These are phyloP conservation scores for Drosophila differens DNA, from an alignment of 2,888 invertebrate species.

Conservation along the genomic window DNA sequence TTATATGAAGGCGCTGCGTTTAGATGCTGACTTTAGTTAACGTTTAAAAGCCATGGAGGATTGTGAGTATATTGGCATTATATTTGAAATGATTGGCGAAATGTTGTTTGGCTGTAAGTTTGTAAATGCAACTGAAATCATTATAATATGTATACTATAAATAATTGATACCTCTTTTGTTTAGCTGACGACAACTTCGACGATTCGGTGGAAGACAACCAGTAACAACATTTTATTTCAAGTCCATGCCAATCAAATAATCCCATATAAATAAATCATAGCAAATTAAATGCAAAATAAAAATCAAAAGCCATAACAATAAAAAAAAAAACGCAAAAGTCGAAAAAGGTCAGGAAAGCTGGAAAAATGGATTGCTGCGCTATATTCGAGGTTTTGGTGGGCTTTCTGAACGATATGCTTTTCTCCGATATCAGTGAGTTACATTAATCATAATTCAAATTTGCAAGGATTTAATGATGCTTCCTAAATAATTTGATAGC, in stretches of 20 bases:
- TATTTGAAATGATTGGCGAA: constrained; percentile 59
- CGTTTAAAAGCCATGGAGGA: constrained; percentile 60
- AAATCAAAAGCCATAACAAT: not conserved
- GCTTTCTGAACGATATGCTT: constrained; percentile 59
- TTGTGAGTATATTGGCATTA: constrained; percentile 68
- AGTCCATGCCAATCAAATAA: not conserved
- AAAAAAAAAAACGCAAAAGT: not conserved
- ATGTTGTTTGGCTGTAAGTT: constrained; percentile 66
- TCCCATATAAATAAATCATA: constrained; percentile 12
- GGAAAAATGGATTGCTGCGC: constrained; percentile 54
- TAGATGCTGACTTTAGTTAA: constrained; percentile 14
- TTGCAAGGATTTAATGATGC: not conserved
- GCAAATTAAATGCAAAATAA: not conserved
- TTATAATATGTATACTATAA: not conserved
- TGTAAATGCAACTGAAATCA: not conserved
- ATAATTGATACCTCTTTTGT: not conserved
- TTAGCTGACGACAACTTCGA: constrained; percentile 36
- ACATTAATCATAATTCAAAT: not conserved
- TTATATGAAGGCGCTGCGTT: constrained; percentile 35
- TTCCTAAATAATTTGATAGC: constrained; percentile 33
- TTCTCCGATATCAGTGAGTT: constrained; percentile 60
- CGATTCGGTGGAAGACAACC: constrained; percentile 18
- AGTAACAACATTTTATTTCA: not conserved
- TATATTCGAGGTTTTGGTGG: constrained; percentile 45
- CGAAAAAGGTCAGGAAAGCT: constrained; percentile 1